These are phyloP conservation scores for Suricata suricatta DNA, from an alignment of 2,113 vertebrate species.

Conservation along the genomic window DNA sequence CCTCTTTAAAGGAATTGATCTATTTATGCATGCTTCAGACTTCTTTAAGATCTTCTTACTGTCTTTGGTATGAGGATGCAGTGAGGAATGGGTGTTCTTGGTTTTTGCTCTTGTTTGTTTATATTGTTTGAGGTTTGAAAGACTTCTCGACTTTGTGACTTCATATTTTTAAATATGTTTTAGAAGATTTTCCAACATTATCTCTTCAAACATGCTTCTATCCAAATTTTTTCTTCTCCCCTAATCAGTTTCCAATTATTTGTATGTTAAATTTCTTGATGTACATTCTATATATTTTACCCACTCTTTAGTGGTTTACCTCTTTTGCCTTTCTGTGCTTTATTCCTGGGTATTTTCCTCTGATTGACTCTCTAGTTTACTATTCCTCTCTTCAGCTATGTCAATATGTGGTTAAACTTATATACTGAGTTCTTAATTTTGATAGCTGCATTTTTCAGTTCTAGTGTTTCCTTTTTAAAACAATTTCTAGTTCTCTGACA, in stretches of 20 bases:
- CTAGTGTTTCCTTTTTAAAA: slow-evolving; percentile 15
- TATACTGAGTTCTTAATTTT: neutral
- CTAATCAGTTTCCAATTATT: neutral
- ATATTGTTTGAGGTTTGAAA: neutral
- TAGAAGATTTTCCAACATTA: neutral
- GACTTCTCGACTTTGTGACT: neutral
- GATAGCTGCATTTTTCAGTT: neutral
- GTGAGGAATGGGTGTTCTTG: neutral
- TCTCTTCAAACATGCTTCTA: neutral
- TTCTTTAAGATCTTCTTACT: neutral
- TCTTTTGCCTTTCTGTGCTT: neutral
- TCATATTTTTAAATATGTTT: neutral
- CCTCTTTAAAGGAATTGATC: neutral
- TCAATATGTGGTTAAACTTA: neutral
- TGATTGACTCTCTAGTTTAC: neutral
- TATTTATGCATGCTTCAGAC: neutral
- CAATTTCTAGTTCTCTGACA: neutral
- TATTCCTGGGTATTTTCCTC: neutral
- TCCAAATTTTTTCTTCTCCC: neutral
- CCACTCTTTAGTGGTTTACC: neutral
- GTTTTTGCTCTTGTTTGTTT: neutral
- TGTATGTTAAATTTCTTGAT: neutral
- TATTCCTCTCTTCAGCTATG: slow-evolving; percentile 7
- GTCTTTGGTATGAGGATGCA: neutral
- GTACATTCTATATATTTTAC: neutral